These are phyloP conservation scores for Heliocidaris tuberculata DNA, from an alignment of 35 echinoderm and acorn worm genomes.

Conservation along the genomic window DNA sequence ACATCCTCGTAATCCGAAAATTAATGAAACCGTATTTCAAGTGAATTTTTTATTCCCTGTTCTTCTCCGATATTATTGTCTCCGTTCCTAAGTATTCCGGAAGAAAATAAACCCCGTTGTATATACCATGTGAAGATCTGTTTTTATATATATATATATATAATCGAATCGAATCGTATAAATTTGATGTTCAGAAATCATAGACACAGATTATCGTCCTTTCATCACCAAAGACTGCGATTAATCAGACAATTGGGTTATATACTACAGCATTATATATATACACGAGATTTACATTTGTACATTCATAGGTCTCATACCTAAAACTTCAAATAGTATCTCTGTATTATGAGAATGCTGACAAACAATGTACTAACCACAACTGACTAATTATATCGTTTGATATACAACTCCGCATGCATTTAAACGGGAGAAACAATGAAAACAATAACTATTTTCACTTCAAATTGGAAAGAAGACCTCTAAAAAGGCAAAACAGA, in stretches of 20 bases:
- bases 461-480: background rate
- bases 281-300: constrained; percentile 12
- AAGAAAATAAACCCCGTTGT: too few relatives aligned
- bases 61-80: too few relatives aligned
- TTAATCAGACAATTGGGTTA: background rate
- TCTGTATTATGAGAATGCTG: background rate
- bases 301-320: background rate
- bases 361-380: background rate
- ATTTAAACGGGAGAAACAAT: too few relatives aligned
- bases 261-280: constrained; percentile 2
- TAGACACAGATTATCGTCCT: background rate
- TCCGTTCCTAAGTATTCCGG: too few relatives aligned
- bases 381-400: background rate
- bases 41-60: too few relatives aligned
- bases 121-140: too few relatives aligned
- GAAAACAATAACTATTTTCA: background rate
- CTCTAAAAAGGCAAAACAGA: background rate
- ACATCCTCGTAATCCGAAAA: too few relatives aligned
- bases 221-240: background rate
- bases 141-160: too few relatives aligned
- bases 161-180: too few relatives aligned
- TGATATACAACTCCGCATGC: too few relatives aligned
- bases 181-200: too few relatives aligned
- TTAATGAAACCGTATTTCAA: too few relatives aligned
- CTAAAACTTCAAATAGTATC: background rate